phyloP scores from a whole-genome alignment of 2,888 invertebrate species.

The Empis stercorea region DNA sequence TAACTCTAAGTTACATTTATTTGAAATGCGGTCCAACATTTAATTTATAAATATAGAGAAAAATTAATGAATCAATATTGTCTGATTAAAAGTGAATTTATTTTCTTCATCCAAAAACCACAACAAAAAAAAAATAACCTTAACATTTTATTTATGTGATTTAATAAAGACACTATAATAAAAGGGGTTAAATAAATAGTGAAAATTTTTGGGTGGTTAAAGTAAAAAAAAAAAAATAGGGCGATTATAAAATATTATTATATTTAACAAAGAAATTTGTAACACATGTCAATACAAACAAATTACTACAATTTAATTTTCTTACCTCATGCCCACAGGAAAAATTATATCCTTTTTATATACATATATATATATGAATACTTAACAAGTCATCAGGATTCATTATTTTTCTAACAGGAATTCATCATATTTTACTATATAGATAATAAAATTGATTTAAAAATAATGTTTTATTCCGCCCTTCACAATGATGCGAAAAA shows the following conservation, averaged over 20 bases:
- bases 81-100: no score
- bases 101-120: neutral
- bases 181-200: neutral
- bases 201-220: neutral
- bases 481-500: neutral
- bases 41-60: no score
- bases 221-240: no score
- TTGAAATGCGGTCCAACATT: no score
- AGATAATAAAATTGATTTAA: neutral
- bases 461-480: neutral
- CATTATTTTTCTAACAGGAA: no score
- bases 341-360: no score
- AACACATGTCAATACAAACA: constrained; percentile 22
- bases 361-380: neutral
- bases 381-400: neutral
- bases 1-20: no score
- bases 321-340: neutral
- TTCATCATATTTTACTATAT: neutral
- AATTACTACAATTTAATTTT: constrained; percentile 19
- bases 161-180: neutral
- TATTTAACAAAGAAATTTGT: constrained; percentile 15
- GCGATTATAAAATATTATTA: no score
- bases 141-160: neutral
- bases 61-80: no score
- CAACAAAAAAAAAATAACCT: no score